Percentiles rank a stretch among this genome's conserved stretches.
Evolutionary conservation across 2,113 vertebrate genomes (phyloP).

Genomic region (Gnathochromis pfefferi): DNA sequence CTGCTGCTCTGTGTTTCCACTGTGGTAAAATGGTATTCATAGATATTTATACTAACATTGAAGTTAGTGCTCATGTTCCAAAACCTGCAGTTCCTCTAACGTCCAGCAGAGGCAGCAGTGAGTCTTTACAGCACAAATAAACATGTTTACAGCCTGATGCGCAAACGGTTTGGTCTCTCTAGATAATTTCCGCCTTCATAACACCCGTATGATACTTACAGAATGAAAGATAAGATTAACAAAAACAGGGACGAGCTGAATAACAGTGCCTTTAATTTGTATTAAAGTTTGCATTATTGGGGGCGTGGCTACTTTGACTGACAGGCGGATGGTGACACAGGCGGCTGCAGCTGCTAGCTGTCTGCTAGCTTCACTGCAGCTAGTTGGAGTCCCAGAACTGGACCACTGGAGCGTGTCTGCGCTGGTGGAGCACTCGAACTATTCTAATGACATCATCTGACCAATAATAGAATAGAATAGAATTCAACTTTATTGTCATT

Average conservation of each 20-base stretch:
- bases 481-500: no score
- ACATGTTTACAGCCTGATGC: neutral
- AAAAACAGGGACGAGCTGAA: neutral
- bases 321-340: neutral
- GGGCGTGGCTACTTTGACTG: neutral
- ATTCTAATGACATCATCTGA: rapidly evolving
- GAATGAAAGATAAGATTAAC: neutral
- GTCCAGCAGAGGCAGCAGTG: neutral
- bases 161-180: rapidly evolving
- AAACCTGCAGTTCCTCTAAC: neutral
- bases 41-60: neutral
- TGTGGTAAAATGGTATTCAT: neutral
- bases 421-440: neutral
- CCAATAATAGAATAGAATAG: no score
- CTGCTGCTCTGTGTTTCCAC: neutral
- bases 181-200: rapidly evolving
- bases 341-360: neutral
- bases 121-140: neutral
- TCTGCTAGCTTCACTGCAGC: neutral
- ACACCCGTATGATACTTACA: neutral
- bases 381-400: neutral
- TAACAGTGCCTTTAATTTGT: rapidly evolving
- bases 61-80: neutral
- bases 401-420: rapidly evolving
- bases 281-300: neutral